Evolutionary conservation across 1,140 invertebrate genomes (phyloP).

Genomic region (Adelges cooleyi): DNA sequence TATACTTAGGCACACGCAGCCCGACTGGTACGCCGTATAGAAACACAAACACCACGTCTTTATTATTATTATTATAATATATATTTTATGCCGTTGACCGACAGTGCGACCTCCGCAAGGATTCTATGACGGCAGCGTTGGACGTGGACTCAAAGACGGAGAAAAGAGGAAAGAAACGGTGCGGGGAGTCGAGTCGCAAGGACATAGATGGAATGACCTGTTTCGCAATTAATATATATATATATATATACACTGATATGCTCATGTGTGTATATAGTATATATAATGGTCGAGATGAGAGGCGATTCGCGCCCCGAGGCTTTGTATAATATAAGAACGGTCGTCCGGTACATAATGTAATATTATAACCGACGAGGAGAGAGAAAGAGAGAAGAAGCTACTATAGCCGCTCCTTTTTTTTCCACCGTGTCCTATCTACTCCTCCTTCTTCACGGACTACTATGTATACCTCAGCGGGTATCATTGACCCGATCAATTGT

Average conservation of each 20-base stretch:
- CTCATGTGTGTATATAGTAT: neutral
- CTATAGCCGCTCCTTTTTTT: constrained; percentile 18
- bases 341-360: too few relatives aligned
- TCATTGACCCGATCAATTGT: constrained; percentile 18
- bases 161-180: neutral
- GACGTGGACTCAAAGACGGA: neutral
- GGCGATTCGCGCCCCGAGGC: neutral
- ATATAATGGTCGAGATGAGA: neutral
- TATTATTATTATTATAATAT: too few relatives aligned
- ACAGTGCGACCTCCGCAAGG: constrained; percentile 2
- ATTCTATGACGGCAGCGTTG: neutral
- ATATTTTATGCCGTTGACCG: neutral
- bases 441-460: too few relatives aligned
- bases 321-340: neutral
- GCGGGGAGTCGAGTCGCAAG: neutral
- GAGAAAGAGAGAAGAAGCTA: neutral
- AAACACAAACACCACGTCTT: too few relatives aligned
- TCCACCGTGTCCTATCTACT: neutral
- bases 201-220: constrained; percentile 11
- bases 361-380: too few relatives aligned
- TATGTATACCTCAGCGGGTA: neutral
- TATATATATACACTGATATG: neutral
- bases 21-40: too few relatives aligned
- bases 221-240: constrained; percentile 14
- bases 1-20: too few relatives aligned